Conservation (phyloP, 92 coral and sea anemone species). For the Siderastrea siderea region DNA sequence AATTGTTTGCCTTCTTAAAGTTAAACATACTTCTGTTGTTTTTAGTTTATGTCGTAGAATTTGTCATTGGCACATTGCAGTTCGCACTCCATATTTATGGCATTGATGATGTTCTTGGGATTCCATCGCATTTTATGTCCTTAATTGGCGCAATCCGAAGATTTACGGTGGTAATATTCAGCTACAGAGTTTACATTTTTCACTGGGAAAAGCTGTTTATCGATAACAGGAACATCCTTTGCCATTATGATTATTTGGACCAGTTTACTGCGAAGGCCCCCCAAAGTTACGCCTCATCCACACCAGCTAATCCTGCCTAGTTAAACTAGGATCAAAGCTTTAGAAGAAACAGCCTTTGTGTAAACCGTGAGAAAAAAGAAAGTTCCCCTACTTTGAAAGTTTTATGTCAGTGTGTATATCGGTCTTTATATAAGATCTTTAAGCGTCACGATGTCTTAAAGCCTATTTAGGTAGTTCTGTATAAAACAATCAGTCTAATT, state of each 20-base stretch:
- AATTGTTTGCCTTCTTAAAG: constrained; percentile 39
- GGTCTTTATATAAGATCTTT: too few relatives aligned
- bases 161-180: constrained; percentile 48
- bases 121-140: constrained; percentile 28
- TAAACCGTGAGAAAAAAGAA: too few relatives aligned
- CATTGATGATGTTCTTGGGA: constrained; percentile 18
- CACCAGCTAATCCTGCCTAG: background rate
- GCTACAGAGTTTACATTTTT: constrained; percentile 45
- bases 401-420: too few relatives aligned
- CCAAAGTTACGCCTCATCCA: background rate
- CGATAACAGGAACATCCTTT: constrained; percentile 66
- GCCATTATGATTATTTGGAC: constrained; percentile 40
- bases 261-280: background rate
- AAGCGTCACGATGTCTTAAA: too few relatives aligned
- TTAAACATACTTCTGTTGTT: constrained; percentile 26
- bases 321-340: too few relatives aligned
- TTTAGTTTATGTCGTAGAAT: constrained; percentile 17
- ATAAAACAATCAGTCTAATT: too few relatives aligned
- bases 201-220: constrained; percentile 64
- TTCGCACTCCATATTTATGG: constrained; percentile 66
- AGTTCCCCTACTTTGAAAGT: too few relatives aligned
- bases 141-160: constrained; percentile 48
- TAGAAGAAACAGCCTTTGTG: too few relatives aligned
- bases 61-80: constrained; percentile 55
- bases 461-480: too few relatives aligned